Evolutionary conservation across 2,888 invertebrate genomes (phyloP), one percentile per base, ranked within the genome.

Genomic region (Lumbricus terrestris): DNA sequence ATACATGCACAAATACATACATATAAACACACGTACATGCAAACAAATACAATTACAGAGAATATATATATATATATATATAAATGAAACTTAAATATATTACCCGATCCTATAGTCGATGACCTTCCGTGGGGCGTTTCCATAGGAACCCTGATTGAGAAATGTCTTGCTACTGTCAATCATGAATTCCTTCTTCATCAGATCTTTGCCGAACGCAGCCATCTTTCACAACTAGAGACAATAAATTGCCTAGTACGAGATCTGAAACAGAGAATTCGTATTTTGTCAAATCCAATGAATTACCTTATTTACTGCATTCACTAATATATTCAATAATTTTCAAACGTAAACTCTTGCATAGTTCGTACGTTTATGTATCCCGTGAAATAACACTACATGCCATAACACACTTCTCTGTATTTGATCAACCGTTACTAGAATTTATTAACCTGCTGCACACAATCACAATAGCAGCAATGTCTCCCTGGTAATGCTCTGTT

Each of bases 111-210:
- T 82, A 35, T 89, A 42, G n/a, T 91, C 90, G 69, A 89, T 89
- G 29, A 90, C 90, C 23, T 40, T 34, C 6, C 38, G 82, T 2
- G 91, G 90, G 29, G 89, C 90, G 18, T 83, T 69, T 37, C 91
- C 91, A 91, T 88, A 91, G 18, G 91, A 90, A 13, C 91, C 91
- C 34, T 91, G 91, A 88, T 91, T 91, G 29, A 91, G 33, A 47
- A 91, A 90, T 5, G 88, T 88, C 13, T 88, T 47, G 47, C 35
- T 82, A 18, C 82, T 82, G 34, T 91, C 88, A 54, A 91, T 34
- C 40, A 82, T 35, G 88, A 91, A 91, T 47, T 82, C 90, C 33
- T 40, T 88, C 23, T 90, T 83, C 54, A 88, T 90, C 42, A 91
- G 33, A 0, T 82, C 88, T 40, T 38, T 89, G 11, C 91, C 91